Percentiles rank a stretch among this genome's conserved stretches.
Conservation (phyloP, 2,888 invertebrate genomes). For the Hirtodrosophila trivittata region DNA sequence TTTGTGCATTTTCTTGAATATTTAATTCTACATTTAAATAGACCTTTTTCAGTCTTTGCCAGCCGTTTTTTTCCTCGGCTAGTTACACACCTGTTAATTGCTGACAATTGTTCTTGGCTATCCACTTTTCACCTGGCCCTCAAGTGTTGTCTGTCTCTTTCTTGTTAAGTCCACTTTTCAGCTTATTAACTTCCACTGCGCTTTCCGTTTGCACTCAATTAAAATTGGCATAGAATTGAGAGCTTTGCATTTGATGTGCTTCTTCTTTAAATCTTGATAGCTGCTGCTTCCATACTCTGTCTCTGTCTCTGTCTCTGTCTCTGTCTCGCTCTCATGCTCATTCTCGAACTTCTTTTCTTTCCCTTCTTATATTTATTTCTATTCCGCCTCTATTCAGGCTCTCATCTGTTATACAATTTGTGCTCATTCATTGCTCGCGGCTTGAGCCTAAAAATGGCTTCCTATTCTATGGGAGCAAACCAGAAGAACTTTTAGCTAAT, state of each 20-base stretch:
- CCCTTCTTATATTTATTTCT: slow-evolving; percentile 29
- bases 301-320: background rate
- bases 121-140: slow-evolving; percentile 4
- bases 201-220: slow-evolving; percentile 62
- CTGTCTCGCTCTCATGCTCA: background rate
- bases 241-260: slow-evolving; percentile 52
- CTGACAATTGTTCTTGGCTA: slow-evolving; percentile 50
- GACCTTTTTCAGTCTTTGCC: too few species aligned
- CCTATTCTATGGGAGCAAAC: slow-evolving; percentile 25
- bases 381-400: slow-evolving; percentile 53
- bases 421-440: slow-evolving; percentile 63
- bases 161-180: slow-evolving; percentile 53
- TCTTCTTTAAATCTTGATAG: slow-evolving; percentile 37
- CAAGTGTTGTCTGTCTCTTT: background rate
- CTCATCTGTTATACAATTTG: slow-evolving; percentile 66
- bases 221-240: slow-evolving; percentile 68
- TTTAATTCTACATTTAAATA: background rate
- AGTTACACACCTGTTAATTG: slow-evolving; percentile 57
- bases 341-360: slow-evolving; percentile 1
- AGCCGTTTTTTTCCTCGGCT: background rate
- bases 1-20: slow-evolving; percentile 1
- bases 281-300: slow-evolving; percentile 9
- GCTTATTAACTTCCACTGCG: slow-evolving; percentile 61
- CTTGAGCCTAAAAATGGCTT: slow-evolving; percentile 73
- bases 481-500: slow-evolving; percentile 70